Percentiles rank a stretch among this genome's conserved stretches.
phyloP scores from a whole-genome alignment of 2,888 invertebrate species.

The Yponomeuta cagnagella region DNA sequence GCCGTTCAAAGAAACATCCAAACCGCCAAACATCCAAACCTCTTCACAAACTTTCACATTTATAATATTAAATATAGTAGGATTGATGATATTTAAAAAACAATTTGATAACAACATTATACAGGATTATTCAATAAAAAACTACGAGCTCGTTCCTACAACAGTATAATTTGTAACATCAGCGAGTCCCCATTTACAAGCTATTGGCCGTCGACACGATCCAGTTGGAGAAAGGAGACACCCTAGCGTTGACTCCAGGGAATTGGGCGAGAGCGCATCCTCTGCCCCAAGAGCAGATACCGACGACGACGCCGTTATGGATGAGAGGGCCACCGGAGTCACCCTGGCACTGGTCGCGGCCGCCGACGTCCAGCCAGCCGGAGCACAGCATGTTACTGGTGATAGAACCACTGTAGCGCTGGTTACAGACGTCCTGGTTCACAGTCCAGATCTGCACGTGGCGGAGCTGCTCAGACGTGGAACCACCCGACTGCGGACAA shows the following conservation, averaged over 20 bases:
- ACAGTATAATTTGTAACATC: neutral
- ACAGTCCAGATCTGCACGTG: constrained; percentile 41
- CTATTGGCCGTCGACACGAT: constrained; percentile 33
- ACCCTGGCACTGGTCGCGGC: constrained; percentile 47
- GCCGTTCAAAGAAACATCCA: too few species aligned
- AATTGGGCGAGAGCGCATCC: constrained; percentile 38
- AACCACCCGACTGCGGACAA: constrained; percentile 22
- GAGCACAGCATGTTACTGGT: constrained; percentile 48
- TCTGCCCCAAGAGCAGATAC: constrained; percentile 47
- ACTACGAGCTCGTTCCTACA: too few species aligned
- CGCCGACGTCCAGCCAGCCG: constrained; percentile 49
- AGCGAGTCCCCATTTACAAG: neutral
- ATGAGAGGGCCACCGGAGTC: constrained; percentile 54
- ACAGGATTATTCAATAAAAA: too few species aligned
- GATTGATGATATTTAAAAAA: too few species aligned
- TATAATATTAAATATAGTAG: too few species aligned
- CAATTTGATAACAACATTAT: too few species aligned
- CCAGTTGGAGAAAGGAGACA: constrained; percentile 43
- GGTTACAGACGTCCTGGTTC: constrained; percentile 40
- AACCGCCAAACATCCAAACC: too few species aligned
- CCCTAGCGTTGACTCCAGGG: constrained; percentile 52
- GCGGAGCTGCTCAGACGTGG: constrained; percentile 37
- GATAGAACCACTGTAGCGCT: constrained; percentile 40
- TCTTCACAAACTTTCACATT: too few species aligned
- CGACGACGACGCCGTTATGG: constrained; percentile 41